Evolutionary conservation across 2,888 invertebrate genomes (phyloP).

Genomic region (Drosophila sordidula): DNA sequence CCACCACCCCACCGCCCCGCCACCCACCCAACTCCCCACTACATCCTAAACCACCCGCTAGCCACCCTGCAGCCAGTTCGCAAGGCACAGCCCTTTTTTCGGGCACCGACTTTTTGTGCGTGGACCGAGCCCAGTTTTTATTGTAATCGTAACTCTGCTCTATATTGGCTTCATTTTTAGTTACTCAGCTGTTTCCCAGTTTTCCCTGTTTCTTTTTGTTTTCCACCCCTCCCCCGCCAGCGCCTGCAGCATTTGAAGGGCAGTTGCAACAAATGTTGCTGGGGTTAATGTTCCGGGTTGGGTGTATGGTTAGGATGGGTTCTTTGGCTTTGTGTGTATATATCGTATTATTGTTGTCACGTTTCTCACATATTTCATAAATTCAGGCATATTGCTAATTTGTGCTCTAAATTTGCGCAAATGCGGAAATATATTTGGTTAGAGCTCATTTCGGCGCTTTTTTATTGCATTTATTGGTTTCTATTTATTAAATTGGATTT

Average conservation of each 20-base stretch:
- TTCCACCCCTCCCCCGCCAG: neutral
- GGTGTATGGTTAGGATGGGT: slow-evolving; percentile 14
- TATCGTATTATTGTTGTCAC: slow-evolving; percentile 72
- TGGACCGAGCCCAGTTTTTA: slow-evolving; percentile 74
- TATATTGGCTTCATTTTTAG: slow-evolving; percentile 78
- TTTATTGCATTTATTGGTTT: slow-evolving; percentile 68
- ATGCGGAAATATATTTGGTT: slow-evolving; percentile 73
- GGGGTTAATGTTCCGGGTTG: slow-evolving; percentile 61
- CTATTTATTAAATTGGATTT: slow-evolving; percentile 79
- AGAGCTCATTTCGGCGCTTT: slow-evolving; percentile 45
- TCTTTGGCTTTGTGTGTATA: slow-evolving; percentile 22
- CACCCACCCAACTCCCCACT: slow-evolving; percentile 1
- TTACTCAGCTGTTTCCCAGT: slow-evolving; percentile 72
- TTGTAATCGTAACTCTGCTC: slow-evolving; percentile 67
- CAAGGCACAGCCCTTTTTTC: slow-evolving; percentile 48
- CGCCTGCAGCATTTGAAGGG: slow-evolving; percentile 23
- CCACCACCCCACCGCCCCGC: slow-evolving; percentile 8
- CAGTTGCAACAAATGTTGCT: slow-evolving; percentile 65
- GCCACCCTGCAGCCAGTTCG: slow-evolving; percentile 37
- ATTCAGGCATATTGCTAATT: slow-evolving; percentile 77
- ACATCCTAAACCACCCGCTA: slow-evolving; percentile 8
- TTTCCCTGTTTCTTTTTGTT: slow-evolving; percentile 4
- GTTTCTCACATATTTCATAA: slow-evolving; percentile 77
- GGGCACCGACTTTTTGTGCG: slow-evolving; percentile 54
- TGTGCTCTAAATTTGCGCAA: slow-evolving; percentile 74